These are phyloP conservation scores for Rallus crepitans DNA, from an alignment of 2,797 vertebrate genomes.

Conservation along the genomic window DNA sequence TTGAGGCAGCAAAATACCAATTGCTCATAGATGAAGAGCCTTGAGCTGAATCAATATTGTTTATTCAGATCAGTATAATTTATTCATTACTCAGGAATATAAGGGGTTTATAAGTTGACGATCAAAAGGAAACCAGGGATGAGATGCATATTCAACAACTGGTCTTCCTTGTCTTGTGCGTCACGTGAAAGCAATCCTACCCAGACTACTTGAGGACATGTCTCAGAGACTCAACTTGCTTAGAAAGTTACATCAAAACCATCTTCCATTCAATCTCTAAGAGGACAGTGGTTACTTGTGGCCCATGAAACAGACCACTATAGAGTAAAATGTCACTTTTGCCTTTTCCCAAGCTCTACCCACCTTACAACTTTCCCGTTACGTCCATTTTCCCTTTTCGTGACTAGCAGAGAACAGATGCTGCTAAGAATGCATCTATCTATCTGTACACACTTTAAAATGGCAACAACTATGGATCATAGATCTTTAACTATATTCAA, in stretches of 20 bases:
- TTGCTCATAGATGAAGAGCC: not conserved
- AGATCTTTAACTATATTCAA: not conserved
- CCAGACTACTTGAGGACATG: not conserved
- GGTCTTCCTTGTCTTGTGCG: not conserved
- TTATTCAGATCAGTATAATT: conserved; percentile 20
- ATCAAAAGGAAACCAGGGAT: not conserved
- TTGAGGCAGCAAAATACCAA: not conserved
- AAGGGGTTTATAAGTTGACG: not conserved
- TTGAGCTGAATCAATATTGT: not conserved
- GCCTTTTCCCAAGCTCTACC: not conserved
- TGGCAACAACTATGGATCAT: not conserved
- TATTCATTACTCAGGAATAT: not conserved
- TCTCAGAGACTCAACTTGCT: not conserved
- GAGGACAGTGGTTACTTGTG: not conserved
- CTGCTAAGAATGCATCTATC: not conserved
- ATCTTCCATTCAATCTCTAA: not conserved
- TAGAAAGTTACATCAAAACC: not conserved
- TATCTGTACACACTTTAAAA: not conserved
- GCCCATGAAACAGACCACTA: not conserved
- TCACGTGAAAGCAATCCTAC: not conserved
- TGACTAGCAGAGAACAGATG: not conserved
- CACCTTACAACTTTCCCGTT: not conserved
- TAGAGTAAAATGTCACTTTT: not conserved
- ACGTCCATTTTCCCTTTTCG: fast-evolving
- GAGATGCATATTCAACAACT: not conserved